Conservation (phyloP, 2,113 vertebrate genomes). For the Psammodynastes pulverulentus region DNA sequence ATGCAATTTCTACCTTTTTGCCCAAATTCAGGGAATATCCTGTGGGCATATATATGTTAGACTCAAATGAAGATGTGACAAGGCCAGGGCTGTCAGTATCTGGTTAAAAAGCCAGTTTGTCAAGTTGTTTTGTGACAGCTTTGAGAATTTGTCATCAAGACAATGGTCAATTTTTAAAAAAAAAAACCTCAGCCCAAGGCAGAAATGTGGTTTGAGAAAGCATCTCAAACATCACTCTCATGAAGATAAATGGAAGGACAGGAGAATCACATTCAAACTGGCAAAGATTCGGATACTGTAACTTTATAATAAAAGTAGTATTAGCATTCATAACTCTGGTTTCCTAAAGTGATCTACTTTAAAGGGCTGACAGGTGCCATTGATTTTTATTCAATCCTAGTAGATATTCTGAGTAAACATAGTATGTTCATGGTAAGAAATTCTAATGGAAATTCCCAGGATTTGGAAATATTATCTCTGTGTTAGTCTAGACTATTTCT, state of each 20-base stretch:
- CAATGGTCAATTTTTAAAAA: not conserved
- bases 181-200: not conserved
- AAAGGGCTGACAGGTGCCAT: not conserved
- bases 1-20: not conserved
- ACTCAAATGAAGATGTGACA: not conserved
- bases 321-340: not conserved
- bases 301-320: not conserved
- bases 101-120: not conserved
- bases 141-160: not conserved
- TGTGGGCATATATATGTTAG: not conserved
- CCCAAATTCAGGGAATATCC: not conserved
- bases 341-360: not conserved
- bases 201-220: not conserved
- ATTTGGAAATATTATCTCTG: not conserved
- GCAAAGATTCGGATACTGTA: not conserved
- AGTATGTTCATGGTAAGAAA: not conserved
- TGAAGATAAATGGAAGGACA: not conserved
- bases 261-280: not conserved
- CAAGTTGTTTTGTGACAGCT: not conserved
- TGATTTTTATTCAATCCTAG: not conserved
- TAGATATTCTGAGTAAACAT: not conserved
- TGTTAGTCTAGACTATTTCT: not conserved
- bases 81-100: not conserved
- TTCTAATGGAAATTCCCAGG: not conserved
- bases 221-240: not conserved